Evolutionary conservation across 2,888 invertebrate species (phyloP).

Genomic region (Odontocerum albicorne): DNA sequence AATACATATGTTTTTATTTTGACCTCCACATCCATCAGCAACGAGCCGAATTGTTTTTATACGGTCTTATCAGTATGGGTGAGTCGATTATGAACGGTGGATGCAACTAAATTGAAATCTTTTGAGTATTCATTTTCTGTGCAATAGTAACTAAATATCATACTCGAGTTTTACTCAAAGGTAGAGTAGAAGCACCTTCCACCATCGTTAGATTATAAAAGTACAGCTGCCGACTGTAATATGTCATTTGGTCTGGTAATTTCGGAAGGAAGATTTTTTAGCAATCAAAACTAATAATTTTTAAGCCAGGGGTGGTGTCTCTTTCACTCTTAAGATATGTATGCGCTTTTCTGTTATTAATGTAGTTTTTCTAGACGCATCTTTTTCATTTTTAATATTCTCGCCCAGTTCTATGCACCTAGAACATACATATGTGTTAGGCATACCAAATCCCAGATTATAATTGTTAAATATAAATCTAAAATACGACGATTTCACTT

Average conservation of each 20-base stretch:
- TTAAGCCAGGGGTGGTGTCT: no score
- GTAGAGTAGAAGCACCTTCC: no score
- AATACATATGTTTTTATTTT: no score
- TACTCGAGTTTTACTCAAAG: no score
- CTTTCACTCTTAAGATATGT: constrained; percentile 37
- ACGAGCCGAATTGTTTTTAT: no score
- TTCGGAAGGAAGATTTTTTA: constrained; percentile 39
- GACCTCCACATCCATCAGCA: no score
- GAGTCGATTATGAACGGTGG: no score
- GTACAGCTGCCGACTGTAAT: constrained; percentile 39
- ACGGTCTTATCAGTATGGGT: no score
- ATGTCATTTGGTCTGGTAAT: constrained; percentile 39
- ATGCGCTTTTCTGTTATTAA: constrained; percentile 25
- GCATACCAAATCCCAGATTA: constrained; percentile 35
- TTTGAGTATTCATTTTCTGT: no score
- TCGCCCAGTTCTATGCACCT: constrained; percentile 24
- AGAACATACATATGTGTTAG: constrained; percentile 33
- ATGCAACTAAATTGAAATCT: no score
- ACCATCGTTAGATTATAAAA: no score
- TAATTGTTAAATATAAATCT: constrained; percentile 30
- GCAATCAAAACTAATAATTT: constrained; percentile 40
- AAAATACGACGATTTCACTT: constrained; percentile 30
- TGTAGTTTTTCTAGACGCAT: constrained; percentile 4
- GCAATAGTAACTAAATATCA: no score
- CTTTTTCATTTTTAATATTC: constrained; percentile 18